A percentile compares a stretch with the other conserved stretches of the same genome.
These are phyloP conservation scores for Panopea generosa DNA, from an alignment of 2,888 invertebrate species.

Conservation along the genomic window DNA sequence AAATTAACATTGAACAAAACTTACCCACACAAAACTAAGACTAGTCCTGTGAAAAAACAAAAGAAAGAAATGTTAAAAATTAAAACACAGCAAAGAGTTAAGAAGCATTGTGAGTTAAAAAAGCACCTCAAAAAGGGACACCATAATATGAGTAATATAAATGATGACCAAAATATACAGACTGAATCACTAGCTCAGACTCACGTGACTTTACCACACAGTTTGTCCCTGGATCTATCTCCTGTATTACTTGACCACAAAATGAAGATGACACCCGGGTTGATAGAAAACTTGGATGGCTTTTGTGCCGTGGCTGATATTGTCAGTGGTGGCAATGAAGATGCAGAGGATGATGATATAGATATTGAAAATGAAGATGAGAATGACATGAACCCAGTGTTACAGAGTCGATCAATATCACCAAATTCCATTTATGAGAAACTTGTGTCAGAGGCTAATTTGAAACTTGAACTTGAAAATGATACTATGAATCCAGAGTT, in stretches of 20 bases:
- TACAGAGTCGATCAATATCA: conserved; percentile 77
- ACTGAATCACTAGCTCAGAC: too few relatives aligned
- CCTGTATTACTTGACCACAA: conserved; percentile 49
- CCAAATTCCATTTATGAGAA: conserved; percentile 79
- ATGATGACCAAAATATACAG: too few relatives aligned
- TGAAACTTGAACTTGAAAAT: conserved; percentile 13
- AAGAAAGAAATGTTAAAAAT: not conserved
- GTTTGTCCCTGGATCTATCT: not conserved
- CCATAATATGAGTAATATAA: not conserved
- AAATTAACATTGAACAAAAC: not conserved
- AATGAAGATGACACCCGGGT: conserved; percentile 55
- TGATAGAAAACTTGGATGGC: conserved; percentile 65
- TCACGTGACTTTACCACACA: not conserved
- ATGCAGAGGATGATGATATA: conserved; percentile 72
- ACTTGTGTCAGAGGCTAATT: conserved; percentile 72
- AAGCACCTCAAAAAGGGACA: not conserved
- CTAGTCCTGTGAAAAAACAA: not conserved
- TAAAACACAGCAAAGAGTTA: not conserved
- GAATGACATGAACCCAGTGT: conserved; percentile 68
- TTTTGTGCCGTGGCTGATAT: conserved; percentile 68
- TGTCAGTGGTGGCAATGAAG: conserved; percentile 28
- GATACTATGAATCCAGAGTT: not conserved
- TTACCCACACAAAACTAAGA: not conserved
- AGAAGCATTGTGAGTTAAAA: not conserved
- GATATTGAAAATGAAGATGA: conserved; percentile 77